Evolutionary conservation across 2,888 invertebrate species (phyloP).

Genomic region (Meiosimyza platycephala): DNA sequence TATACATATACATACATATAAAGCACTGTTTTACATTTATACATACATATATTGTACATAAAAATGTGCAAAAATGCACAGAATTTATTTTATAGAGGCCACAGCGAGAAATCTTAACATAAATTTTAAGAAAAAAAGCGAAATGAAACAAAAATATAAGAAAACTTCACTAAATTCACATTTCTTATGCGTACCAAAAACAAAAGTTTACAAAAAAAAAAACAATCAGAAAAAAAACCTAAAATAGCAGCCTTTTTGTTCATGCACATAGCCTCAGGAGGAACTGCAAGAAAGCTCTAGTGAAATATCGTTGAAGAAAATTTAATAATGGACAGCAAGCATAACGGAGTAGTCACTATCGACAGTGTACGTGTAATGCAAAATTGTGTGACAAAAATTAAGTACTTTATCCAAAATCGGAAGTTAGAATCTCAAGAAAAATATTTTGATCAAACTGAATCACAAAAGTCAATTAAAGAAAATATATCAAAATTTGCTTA

Average conservation of each 20-base stretch:
- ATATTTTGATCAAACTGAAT: too few relatives aligned
- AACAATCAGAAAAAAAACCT: background rate
- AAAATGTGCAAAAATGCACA: background rate
- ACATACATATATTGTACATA: background rate
- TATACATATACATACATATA: too few relatives aligned
- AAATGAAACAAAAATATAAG: conserved; percentile 8
- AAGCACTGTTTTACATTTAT: too few relatives aligned
- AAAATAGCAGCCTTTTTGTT: background rate
- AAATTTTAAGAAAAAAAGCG: conserved; percentile 14
- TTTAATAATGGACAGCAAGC: conserved; percentile 31
- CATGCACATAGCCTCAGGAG: conserved; percentile 5
- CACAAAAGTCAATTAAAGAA: too few relatives aligned
- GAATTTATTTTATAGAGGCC: conserved; percentile 12
- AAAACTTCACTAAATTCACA: conserved; percentile 27
- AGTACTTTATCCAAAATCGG: too few relatives aligned
- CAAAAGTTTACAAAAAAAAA: conserved; percentile 8
- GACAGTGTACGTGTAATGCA: too few relatives aligned
- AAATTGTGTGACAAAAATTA: too few relatives aligned
- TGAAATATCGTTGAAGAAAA: conserved; percentile 30
- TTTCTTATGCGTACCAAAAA: conserved; percentile 18
- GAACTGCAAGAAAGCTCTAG: background rate
- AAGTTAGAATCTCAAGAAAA: too few relatives aligned
- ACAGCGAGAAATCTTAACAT: conserved; percentile 29
- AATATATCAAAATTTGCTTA: too few relatives aligned
- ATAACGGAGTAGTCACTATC: conserved; percentile 6